Evolutionary conservation across 2,888 invertebrate genomes (phyloP), one percentile per base, ranked within the genome.

Genomic region (Crioceris asparagi): DNA sequence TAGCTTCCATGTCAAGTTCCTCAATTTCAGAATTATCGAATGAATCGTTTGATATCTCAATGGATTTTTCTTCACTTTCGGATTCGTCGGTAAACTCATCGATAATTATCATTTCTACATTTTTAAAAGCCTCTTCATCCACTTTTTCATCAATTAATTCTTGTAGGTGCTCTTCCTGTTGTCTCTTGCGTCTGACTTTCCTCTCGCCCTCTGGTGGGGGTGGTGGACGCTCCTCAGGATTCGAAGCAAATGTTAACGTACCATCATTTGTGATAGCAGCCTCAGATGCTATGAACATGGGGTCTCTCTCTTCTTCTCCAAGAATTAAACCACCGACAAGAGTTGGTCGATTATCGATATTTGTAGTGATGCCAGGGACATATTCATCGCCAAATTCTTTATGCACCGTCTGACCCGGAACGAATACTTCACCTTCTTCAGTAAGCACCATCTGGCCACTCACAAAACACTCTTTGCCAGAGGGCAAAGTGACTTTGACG

Each of bases 251-350:
- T 2, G 63, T 62, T 31, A 65, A 46, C 45, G 62, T 60, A 3
- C 65, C 65, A 39, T 60, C 61, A 15, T 59, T 56, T 3, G 78
- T 78, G 39, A 72, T 69, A 8, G 81, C 60, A 0, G 76, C 74
- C 64, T 81, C 79, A 1, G 81, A 80, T 17, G 79, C 77, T 21
- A 83, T 66, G 60, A 84, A 84, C 44, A 78, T 71, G 0, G 78
- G 72, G 36, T 69, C 70, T 45, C 64, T 66, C 50, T 74, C 71
- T 43, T 72, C 69, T 46, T 73, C 71, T 16, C 69, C 69, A 35
- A 83, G 67, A 44, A 81, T 74, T 51, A 81, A 76, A 2, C 84
- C 85, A n/a, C 82, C 79, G 45, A 84, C 72, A 12, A 84, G 65
- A 17, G 75, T 70, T 1, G 79, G 77, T 17, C 80, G 79, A 30